These are phyloP conservation scores for Stratiomys singularior DNA, from an alignment of 2,888 invertebrate genomes.

Conservation along the genomic window DNA sequence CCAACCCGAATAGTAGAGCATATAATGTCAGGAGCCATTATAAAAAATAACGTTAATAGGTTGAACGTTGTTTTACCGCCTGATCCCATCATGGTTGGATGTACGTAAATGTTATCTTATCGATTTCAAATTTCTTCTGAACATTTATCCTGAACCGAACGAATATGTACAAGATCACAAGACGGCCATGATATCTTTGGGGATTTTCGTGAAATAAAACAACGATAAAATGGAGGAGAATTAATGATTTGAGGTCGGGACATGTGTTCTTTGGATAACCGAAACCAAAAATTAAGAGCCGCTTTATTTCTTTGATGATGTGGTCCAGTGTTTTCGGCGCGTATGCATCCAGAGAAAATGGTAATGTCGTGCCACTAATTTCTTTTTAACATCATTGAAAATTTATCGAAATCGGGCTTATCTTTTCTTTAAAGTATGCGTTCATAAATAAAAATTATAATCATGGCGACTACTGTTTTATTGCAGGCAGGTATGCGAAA, in stretches of 20 bases:
- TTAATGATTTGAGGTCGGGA: slow-evolving; percentile 49
- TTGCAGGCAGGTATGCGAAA: no score
- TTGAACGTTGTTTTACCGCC: not conserved
- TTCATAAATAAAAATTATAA: no score
- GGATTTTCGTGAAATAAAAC: slow-evolving; percentile 17
- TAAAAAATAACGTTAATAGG: slow-evolving; percentile 27
- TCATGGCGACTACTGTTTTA: no score
- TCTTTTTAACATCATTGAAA: slow-evolving; percentile 30
- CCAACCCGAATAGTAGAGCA: slow-evolving; percentile 10
- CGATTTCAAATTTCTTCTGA: slow-evolving; percentile 36
- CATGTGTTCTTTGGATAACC: slow-evolving; percentile 49
- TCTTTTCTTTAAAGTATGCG: no score
- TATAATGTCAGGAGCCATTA: slow-evolving; percentile 11
- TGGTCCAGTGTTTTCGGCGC: not conserved
- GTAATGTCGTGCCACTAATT: slow-evolving; percentile 35
- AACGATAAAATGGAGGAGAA: slow-evolving; percentile 46
- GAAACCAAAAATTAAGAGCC: slow-evolving; percentile 28
- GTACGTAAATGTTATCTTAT: slow-evolving; percentile 34
- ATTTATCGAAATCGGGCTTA: slow-evolving; percentile 21
- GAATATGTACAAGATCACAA: not conserved
- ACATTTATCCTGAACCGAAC: not conserved
- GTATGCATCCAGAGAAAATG: slow-evolving; percentile 1
- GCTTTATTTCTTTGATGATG: slow-evolving; percentile 39
- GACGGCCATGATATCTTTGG: slow-evolving; percentile 28
- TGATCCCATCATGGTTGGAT: slow-evolving; percentile 13